Base-by-base conservation (phyloP, 2,797 vertebrate genomes). In the Halcyon leucocephala region DNA sequence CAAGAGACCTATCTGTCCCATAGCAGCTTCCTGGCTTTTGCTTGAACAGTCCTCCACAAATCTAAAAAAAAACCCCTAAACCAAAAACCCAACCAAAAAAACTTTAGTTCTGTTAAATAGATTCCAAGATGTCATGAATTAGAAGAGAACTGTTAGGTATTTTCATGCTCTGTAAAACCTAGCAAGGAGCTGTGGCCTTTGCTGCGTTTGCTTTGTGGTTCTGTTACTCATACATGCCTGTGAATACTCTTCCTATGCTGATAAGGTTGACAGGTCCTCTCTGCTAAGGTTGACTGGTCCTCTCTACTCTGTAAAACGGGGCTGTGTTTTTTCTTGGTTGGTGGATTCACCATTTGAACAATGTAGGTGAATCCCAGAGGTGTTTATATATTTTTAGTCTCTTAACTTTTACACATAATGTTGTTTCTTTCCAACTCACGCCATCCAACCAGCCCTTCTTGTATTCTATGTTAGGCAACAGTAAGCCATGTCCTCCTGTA, bases 11-110 rank as follows among this genome's bases (percentile, higher is more conserved):
- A 5, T 17, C 35, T 49, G 3, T 39, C 22, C 20, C 42, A 6
- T 18, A 82, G 42, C 46, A 93, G 22, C 18, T 57, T 86, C 52
- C 24, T 66, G 35, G 42, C 35, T 95, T 86, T 57, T 80, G 17
- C 48, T 28, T 25, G 8, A 89, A 7, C 16, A n/a, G 10, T 19
- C 26, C 73, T 88, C 28, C 33, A 55, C 16, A 74, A 39, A 65
- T 25, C 33, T 69, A 39, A 81, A 71, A 72, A 4, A 4, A 1
- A 33, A 25, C 20, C 0, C 0, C 28, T 42, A 44, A 87, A 90
- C 8, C 5, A 4, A 52, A 82, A 85, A 44, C 11, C 1, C 19
- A 90, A 24, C 20, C 0, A 64, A 62, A 70, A 39, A 14, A 0
- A 3, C 65, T 44, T 15, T 41, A 39, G 5, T 54, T 73, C 35